Conservation (phyloP, 2,113 vertebrate species). For the Menura novaehollandiae region DNA sequence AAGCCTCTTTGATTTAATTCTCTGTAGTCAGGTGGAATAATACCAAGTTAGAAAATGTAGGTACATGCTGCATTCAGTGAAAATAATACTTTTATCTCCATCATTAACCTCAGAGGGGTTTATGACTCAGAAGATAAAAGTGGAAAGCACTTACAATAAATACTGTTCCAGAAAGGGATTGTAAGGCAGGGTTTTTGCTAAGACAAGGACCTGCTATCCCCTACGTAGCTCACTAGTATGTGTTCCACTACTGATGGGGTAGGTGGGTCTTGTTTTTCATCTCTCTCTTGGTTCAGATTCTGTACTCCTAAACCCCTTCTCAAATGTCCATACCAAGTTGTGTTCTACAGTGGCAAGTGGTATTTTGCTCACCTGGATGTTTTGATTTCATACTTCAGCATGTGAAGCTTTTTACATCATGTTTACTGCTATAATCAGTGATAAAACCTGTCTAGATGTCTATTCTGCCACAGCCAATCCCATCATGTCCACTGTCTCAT, state of each 20-base stretch:
- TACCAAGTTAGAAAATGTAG: background rate
- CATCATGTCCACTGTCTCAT: background rate
- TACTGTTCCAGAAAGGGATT: background rate
- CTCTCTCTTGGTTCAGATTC: background rate
- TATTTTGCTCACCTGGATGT: background rate
- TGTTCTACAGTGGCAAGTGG: background rate
- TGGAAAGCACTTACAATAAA: background rate
- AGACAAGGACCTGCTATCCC: background rate
- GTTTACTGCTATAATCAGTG: background rate
- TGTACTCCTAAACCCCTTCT: background rate
- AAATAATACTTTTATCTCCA: background rate
- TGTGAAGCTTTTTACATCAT: background rate
- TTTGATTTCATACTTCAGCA: background rate
- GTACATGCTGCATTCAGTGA: background rate
- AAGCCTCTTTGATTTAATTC: constrained; percentile 22
- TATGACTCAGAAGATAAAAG: background rate
- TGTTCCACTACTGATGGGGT: background rate
- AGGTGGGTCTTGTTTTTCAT: background rate
- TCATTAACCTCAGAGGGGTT: constrained; percentile 12
- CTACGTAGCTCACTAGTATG: background rate
- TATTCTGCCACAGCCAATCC: background rate
- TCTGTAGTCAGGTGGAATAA: background rate
- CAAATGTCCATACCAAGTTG: background rate
- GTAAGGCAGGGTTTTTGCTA: background rate
- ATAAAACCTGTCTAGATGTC: background rate